Base-by-base conservation (phyloP, 2,888 invertebrate genomes). In the Brachyopa scutellaris region DNA sequence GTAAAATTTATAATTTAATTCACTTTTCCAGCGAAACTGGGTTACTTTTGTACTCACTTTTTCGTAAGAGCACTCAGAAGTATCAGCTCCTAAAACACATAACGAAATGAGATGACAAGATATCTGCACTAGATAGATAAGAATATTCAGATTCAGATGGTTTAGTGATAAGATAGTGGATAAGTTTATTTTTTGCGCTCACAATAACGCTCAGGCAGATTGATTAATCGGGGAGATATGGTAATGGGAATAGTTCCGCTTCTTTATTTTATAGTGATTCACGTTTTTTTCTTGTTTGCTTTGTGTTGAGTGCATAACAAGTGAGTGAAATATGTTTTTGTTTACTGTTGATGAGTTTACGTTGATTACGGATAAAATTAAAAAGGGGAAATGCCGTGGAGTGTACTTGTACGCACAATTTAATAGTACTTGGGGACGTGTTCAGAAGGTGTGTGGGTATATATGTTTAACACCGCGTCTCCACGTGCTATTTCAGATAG, bases 51-150 rank as follows among this genome's bases (percentile, higher is more conserved):
- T 45, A 72, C 73, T 64, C 21, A 64, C 69, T 59, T 29, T 23
- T 38, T 36, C 3, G 11, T 45, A 23, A 1, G 17, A 23, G 29
- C 9, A 19, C 8, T 36, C 13, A 36, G 26, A 53, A 36, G 29
- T 38, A 26, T 9, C 7, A n/a, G 9, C 31, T 17, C 19, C 26
- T 49, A 42, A 13, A 26, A 19, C 15, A 59, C 57, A 45, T 17
- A 33, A 33, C 6, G 17, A 8, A 51, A 6, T 9, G 21, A 51
- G 26, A 51, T 42, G 40, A 33, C 4, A 29, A 73, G 55, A 51
- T 62, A n/a, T n/a, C n/a, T n/a, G n/a, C n/a, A n/a, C 73, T 38
- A 64, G 4, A 19, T 62, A 64, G 73, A 73, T 73, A 73, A 55
- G 17, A 7, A 1, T 69, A 47, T 69, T 57, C 6, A n/a, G n/a